Evolutionary conservation across 2,888 invertebrate species (phyloP), one percentile per base, ranked within the genome.

Genomic region (Tricholauxania praeusta): DNA sequence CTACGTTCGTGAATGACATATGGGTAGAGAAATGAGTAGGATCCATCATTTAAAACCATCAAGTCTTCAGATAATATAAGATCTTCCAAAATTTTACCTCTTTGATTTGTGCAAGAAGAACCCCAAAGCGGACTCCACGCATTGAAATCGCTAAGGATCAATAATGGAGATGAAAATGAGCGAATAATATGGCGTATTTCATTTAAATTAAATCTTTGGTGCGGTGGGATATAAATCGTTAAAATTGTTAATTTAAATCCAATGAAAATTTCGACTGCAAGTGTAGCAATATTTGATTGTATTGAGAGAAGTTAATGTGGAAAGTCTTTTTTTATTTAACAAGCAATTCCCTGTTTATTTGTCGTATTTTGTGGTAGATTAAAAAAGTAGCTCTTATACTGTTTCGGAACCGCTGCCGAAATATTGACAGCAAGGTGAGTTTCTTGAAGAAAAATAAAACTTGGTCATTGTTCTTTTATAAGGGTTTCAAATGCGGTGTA

Each of bases 1-100:
- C 39, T 8, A 39, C 39, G 39, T 39, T 39, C 8, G 39, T 39
- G 39, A 39, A 39, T 8, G 39, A 39, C 39, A 39, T 39, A 39
- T 39, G 39, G 5, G 39, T 39, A 64, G 60, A 53, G 10, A n/a
- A 19, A 49, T n/a, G 55, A 74, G 72, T 74, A 22, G 22, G 22
- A 22, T 2, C 52, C 15, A 1, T 52, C 52, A 52, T 52, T 52
- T 52, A 52, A 52, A 52, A 52, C 12, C 17, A 17, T 52, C 15
- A 52, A 17, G 74, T 74, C 80, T 12, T 48, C n/a, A 12, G 52
- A 32, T 17, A n/a, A 22, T 15, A 12, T 19, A 5, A 17, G 47
- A 52, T 63, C 12, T 63, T 48, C 12, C n/a, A 28, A 19, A 55
- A 51, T 51, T 64, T 22, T 52, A 6, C 52, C 52, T 52, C 52